A percentile compares a stretch with the other conserved stretches of the same genome.
phyloP scores from a whole-genome alignment of 2,888 invertebrate genomes.

The Eristalinus aeneus region DNA sequence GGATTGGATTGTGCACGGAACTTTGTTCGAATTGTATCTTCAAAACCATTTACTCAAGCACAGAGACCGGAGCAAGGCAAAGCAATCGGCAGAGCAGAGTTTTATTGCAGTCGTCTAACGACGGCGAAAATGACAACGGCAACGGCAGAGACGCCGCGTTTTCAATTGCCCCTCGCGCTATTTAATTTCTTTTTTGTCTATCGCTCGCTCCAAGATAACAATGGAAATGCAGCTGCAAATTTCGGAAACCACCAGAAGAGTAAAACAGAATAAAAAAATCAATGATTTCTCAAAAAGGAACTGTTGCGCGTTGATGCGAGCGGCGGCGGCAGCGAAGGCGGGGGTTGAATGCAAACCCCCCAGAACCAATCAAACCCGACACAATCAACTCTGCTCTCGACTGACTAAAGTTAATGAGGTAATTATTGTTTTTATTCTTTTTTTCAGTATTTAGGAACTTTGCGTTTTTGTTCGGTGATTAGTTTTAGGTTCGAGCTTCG shows the following conservation, averaged over 20 bases:
- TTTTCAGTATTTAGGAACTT: not conserved
- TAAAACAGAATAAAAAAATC: not conserved
- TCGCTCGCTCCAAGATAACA: slow-evolving; percentile 26
- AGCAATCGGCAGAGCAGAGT: not conserved
- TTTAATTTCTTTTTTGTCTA: not conserved
- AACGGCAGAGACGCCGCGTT: not conserved
- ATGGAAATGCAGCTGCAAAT: slow-evolving; percentile 8
- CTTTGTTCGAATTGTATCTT: slow-evolving; percentile 29
- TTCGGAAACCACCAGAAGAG: not conserved
- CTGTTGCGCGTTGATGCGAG: not conserved
- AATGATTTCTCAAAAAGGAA: not conserved
- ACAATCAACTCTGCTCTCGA: not conserved
- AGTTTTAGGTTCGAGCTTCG: not conserved
- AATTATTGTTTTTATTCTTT: not conserved
- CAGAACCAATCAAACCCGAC: not conserved
- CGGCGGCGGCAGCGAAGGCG: not conserved
- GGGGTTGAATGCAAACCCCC: not conserved
- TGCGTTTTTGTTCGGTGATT: not conserved
- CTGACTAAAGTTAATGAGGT: not conserved
- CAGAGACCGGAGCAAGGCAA: not conserved
- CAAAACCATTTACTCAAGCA: slow-evolving; percentile 31
- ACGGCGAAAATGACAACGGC: no score
- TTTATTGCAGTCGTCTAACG: not conserved
- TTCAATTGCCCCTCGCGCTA: not conserved
- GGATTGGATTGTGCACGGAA: slow-evolving; percentile 44